Evolutionary conservation across 2,797 vertebrate species (phyloP).

Genomic region (Zenarchopterus dispar): DNA sequence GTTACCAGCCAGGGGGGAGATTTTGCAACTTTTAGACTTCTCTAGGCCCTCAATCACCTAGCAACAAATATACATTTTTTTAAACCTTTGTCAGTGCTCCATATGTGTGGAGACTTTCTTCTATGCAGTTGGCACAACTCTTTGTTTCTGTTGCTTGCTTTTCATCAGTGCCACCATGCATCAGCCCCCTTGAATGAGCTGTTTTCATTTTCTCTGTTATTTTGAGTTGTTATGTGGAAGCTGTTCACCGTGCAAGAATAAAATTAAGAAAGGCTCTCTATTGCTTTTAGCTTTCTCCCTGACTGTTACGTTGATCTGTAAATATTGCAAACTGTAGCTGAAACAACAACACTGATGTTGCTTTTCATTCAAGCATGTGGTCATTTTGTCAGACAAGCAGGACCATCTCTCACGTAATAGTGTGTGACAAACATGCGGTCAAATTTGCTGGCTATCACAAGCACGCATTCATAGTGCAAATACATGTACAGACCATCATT

Average conservation of each 20-base stretch:
- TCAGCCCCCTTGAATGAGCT: background rate
- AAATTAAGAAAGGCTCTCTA: background rate
- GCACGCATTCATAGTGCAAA: background rate
- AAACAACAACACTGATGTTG: background rate
- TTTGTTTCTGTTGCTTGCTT: background rate
- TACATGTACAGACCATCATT: too few species aligned
- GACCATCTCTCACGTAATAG: too few species aligned
- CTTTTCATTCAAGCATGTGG: too few species aligned
- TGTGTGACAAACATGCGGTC: background rate
- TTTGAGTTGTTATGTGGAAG: too few species aligned
- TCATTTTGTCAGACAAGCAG: too few species aligned
- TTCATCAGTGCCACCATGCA: background rate
- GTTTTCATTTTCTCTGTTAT: background rate
- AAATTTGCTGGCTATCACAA: background rate
- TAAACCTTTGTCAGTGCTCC: background rate
- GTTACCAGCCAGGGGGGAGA: background rate
- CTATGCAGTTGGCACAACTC: background rate
- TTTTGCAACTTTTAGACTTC: background rate
- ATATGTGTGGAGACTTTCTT: too few species aligned
- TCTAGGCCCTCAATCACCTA: background rate
- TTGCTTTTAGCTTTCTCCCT: background rate
- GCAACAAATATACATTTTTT: conserved; percentile 2
- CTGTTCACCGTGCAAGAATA: background rate
- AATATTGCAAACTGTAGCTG: background rate
- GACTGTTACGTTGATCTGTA: background rate